A percentile compares a stretch with the other conserved stretches of the same genome.
phyloP scores from a whole-genome alignment of 1,140 invertebrate genomes.

The Leptinotarsa lineolata region DNA sequence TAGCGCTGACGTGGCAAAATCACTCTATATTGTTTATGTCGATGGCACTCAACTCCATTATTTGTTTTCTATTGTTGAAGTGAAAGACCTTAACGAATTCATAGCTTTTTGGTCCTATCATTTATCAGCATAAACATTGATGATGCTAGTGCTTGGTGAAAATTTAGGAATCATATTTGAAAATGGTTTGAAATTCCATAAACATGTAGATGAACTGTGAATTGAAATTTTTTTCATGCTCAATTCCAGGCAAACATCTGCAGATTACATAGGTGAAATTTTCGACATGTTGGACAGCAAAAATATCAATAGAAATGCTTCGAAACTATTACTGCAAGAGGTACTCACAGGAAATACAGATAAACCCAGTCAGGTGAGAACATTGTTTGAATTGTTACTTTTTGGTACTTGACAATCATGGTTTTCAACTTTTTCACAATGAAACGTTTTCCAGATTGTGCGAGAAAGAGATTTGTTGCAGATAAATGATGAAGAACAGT shows the following conservation, averaged over 20 bases:
- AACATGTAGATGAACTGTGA: not conserved
- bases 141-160: too few species aligned
- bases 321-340: slow-evolving; percentile 61
- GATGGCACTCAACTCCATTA: too few species aligned
- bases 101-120: too few species aligned
- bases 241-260: slow-evolving; percentile 55
- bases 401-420: too few species aligned
- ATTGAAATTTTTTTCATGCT: slow-evolving; percentile 21
- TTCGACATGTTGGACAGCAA: slow-evolving; percentile 63
- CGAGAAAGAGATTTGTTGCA: slow-evolving; percentile 66
- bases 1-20: too few species aligned
- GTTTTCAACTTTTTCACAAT: too few species aligned
- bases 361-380: slow-evolving; percentile 56
- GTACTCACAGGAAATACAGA: slow-evolving; percentile 58
- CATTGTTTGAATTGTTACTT: not conserved
- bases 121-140: too few species aligned
- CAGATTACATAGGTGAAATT: slow-evolving; percentile 63
- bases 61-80: too few species aligned
- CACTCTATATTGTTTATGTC: too few species aligned
- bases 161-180: too few species aligned
- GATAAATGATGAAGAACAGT: slow-evolving; percentile 65
- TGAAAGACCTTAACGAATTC: too few species aligned
- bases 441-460: slow-evolving; percentile 65
- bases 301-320: slow-evolving; percentile 66
- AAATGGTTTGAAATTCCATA: too few species aligned